phyloP scores from a whole-genome alignment of 2,113 vertebrate species.

The Addax nasomaculatus region DNA sequence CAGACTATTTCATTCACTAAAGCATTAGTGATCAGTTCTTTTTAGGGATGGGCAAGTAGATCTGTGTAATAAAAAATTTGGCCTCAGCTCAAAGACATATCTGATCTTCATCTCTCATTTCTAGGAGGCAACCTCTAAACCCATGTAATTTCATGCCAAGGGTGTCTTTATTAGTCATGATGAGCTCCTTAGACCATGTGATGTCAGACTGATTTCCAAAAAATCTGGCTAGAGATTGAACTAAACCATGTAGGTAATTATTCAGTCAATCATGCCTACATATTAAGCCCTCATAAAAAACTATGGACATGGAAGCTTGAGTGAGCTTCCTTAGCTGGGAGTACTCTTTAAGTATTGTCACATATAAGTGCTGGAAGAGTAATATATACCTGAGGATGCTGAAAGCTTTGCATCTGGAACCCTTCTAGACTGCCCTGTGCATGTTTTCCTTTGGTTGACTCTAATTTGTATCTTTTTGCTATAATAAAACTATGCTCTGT shows the following conservation, averaged over 20 bases:
- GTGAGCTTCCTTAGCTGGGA: background rate
- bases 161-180: background rate
- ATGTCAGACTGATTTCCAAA: background rate
- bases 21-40: background rate
- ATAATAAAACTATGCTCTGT: background rate
- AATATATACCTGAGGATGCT: background rate
- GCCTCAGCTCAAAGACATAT: background rate
- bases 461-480: background rate
- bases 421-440: background rate
- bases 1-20: background rate
- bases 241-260: background rate
- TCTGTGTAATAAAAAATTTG: background rate
- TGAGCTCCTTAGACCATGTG: background rate
- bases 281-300: background rate
- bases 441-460: slow-evolving; percentile 11
- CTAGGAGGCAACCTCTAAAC: background rate
- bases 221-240: background rate
- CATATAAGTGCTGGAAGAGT: background rate
- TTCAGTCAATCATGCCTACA: background rate
- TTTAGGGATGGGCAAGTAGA: background rate
- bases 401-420: background rate
- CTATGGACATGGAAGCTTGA: background rate
- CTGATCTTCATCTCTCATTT: background rate
- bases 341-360: background rate
- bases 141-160: background rate